Conservation (phyloP, 2,797 vertebrate genomes). For the Furcifer pardalis region DNA sequence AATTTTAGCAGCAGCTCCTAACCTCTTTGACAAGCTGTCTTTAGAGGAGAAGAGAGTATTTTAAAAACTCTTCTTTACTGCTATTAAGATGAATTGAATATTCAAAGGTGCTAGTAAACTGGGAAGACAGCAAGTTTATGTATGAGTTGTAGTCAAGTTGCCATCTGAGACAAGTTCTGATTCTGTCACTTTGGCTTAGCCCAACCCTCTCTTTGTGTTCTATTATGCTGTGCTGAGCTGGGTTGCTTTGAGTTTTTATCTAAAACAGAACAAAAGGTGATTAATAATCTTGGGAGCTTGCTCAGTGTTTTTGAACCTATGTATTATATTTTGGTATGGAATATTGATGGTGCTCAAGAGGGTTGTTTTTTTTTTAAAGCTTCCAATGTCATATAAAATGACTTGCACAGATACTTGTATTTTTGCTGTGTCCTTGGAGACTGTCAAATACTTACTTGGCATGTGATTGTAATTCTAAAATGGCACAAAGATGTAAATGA, state of each 20-base stretch:
- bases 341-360: conserved; percentile 13
- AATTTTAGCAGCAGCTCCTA: conserved; percentile 40
- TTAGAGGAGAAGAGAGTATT: conserved; percentile 15
- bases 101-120: not conserved
- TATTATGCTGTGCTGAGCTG: not conserved
- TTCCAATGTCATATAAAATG: conserved; percentile 19
- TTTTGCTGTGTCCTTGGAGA: conserved; percentile 31
- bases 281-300: conserved; percentile 21
- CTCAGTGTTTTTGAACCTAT: not conserved
- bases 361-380: conserved; percentile 39
- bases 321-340: not conserved
- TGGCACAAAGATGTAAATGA: conserved; percentile 40
- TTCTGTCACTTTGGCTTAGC: conserved; percentile 2
- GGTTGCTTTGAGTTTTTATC: not conserved
- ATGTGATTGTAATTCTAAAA: conserved; percentile 46
- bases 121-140: not conserved
- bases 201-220: not conserved
- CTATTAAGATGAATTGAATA: not conserved
- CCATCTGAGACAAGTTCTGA: conserved; percentile 7
- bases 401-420: conserved; percentile 35
- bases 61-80: conserved; percentile 26
- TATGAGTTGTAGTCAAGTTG: not conserved
- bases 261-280: conserved; percentile 11
- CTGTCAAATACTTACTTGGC: conserved; percentile 42
- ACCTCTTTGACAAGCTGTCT: not conserved